Conservation (phyloP, 92 coral and sea anemone genomes). For the Porites rus region DNA sequence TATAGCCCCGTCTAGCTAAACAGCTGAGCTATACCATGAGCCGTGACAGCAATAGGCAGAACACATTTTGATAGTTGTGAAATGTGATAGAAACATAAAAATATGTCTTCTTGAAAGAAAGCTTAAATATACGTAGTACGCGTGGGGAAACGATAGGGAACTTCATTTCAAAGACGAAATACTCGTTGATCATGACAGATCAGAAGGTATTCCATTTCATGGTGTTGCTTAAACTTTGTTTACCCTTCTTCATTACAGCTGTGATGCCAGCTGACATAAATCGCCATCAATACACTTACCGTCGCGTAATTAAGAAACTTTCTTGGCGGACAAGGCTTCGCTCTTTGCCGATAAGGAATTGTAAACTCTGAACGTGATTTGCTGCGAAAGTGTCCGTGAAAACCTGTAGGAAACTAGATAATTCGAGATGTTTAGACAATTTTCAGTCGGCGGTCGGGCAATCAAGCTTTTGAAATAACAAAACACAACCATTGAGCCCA, state of each 20-base stretch:
- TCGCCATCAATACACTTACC: slow-evolving; percentile 48
- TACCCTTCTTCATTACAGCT: background rate
- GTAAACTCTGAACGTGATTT: slow-evolving; percentile 88
- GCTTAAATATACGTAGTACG: too few species aligned
- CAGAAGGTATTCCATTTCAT: background rate
- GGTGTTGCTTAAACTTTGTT: slow-evolving; percentile 1
- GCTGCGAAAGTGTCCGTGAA: slow-evolving; percentile 97
- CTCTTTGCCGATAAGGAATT: slow-evolving; percentile 95
- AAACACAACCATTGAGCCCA: background rate
- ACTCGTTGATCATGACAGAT: background rate
- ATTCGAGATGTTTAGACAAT: slow-evolving; percentile 2
- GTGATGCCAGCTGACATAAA: background rate
- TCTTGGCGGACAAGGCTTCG: slow-evolving; percentile 91
- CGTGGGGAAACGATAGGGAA: too few species aligned
- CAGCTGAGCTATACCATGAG: too few species aligned
- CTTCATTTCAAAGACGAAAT: background rate
- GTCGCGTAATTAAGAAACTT: slow-evolving; percentile 81
- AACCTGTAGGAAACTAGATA: slow-evolving; percentile 88
- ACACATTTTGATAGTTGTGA: too few species aligned
- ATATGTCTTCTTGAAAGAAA: too few species aligned
- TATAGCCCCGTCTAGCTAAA: too few species aligned
- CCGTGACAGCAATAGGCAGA: too few species aligned
- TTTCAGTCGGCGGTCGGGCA: background rate
- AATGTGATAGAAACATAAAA: too few species aligned
- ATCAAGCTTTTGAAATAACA: too few species aligned